A percentile compares a stretch with the other conserved stretches of the same genome.
phyloP scores from a whole-genome alignment of 2,113 vertebrate species.

The Dunckerocampus dactyliophorus region DNA sequence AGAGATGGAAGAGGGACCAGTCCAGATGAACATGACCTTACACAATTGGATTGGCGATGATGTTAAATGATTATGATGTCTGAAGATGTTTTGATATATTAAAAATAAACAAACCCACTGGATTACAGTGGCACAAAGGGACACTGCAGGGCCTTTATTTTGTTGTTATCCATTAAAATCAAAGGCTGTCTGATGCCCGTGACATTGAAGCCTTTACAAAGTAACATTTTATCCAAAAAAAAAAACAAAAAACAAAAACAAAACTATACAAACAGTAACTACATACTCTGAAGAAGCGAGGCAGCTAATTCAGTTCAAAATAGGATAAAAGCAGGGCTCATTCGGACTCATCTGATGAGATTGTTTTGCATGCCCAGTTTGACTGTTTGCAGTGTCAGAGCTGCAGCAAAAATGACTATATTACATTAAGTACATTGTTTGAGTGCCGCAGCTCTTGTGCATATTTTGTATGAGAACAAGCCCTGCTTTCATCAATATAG shows the following conservation, averaged over 20 bases:
- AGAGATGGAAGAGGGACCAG: constrained; percentile 48
- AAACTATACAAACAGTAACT: constrained; percentile 99
- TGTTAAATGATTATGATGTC: constrained; percentile 49
- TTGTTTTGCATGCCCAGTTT: constrained; percentile 90
- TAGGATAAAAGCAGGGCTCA: constrained; percentile 99
- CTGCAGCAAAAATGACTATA: constrained; percentile 88
- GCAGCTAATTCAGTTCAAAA: constrained; percentile 99
- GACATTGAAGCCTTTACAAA: constrained; percentile 99
- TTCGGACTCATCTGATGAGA: constrained; percentile 95
- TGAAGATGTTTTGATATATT: constrained; percentile 61
- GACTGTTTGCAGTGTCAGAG: constrained; percentile 93
- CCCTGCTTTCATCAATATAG: constrained; percentile 99
- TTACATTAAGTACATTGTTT: constrained; percentile 93
- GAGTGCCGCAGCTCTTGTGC: constrained; percentile 92
- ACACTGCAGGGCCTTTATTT: constrained; percentile 87
- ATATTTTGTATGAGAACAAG: constrained; percentile 92
- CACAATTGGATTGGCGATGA: constrained; percentile 46
- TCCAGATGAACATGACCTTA: constrained; percentile 44
- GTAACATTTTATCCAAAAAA: constrained; percentile 95
- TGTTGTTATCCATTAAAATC: constrained; percentile 51
- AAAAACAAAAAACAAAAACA: no score
- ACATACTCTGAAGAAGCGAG: constrained; percentile 99
- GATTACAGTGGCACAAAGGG: constrained; percentile 82
- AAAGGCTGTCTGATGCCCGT: constrained; percentile 88
- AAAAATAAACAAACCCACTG: constrained; percentile 68